Conservation (phyloP, 2,888 invertebrate genomes). For the Hydraecia micacea region DNA sequence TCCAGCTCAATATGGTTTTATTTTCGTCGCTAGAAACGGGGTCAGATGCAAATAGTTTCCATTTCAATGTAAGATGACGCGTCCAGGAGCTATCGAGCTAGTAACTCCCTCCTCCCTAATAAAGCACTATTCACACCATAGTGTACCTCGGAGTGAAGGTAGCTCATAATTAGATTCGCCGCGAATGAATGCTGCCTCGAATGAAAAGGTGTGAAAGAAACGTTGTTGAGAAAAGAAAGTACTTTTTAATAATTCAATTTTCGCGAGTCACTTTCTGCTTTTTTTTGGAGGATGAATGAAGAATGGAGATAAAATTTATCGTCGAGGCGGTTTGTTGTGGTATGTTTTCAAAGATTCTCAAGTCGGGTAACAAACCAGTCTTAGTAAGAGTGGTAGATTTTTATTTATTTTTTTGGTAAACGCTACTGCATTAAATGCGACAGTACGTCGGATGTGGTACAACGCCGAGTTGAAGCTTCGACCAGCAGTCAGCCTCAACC, state of each 20-base stretch:
- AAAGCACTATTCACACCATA: conserved; percentile 36
- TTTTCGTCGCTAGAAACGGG: conserved; percentile 43
- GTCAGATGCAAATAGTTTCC: conserved; percentile 58
- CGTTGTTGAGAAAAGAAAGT: conserved; percentile 11
- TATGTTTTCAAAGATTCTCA: too few relatives aligned
- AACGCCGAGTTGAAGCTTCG: too few relatives aligned
- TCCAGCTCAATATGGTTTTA: conserved; percentile 43
- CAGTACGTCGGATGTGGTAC: too few relatives aligned
- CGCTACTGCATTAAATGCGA: background rate
- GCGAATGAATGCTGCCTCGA: conserved; percentile 35
- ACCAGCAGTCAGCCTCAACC: too few relatives aligned
- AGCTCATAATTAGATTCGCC: conserved; percentile 42
- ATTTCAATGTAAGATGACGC: conserved; percentile 51
- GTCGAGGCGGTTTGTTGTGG: too few relatives aligned
- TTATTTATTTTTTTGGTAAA: background rate
- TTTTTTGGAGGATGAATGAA: conserved; percentile 8
- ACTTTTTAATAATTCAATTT: conserved; percentile 44
- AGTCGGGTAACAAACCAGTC: too few relatives aligned
- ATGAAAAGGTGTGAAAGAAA: conserved; percentile 38
- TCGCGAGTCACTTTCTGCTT: background rate
- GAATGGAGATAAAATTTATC: conserved; percentile 26
- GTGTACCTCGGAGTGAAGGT: conserved; percentile 13
- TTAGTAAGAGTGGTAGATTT: background rate
- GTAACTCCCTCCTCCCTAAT: conserved; percentile 1
- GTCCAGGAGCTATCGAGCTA: conserved; percentile 33